Evolutionary conservation across 1,140 invertebrate genomes (phyloP).

Genomic region (Radopholus similis): DNA sequence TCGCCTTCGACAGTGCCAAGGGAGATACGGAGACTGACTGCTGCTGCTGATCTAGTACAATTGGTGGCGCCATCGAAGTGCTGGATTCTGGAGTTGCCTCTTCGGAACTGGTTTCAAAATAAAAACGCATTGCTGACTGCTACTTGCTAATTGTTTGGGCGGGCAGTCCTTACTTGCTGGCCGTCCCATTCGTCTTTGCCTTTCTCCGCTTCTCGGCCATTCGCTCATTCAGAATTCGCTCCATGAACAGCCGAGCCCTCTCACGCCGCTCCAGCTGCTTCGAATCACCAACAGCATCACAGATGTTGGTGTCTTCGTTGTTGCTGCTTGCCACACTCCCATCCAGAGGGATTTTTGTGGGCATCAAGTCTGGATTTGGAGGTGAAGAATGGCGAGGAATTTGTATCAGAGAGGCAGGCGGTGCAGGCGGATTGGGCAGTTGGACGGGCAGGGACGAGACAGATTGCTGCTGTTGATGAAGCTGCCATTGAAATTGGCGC

Average conservation of each 20-base stretch:
- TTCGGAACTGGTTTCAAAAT: background rate
- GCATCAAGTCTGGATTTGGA: background rate
- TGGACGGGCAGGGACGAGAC: background rate
- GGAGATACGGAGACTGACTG: background rate
- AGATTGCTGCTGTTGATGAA: background rate
- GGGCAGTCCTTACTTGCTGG: background rate
- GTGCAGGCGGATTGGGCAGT: background rate
- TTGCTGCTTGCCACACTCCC: background rate
- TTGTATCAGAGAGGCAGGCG: background rate
- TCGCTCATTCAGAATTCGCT: slow-evolving; percentile 29
- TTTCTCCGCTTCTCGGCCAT: slow-evolving; percentile 26
- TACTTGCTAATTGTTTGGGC: background rate
- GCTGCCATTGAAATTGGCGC: slow-evolving; percentile 29
- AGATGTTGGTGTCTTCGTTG: background rate
- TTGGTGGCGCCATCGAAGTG: background rate
- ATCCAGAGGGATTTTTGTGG: slow-evolving; percentile 3
- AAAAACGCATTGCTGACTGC: background rate
- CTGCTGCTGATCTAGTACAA: background rate
- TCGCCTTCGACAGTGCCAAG: background rate
- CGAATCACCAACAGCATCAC: background rate
- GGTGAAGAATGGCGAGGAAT: background rate
- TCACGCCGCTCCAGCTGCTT: slow-evolving; percentile 23
- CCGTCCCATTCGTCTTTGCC: background rate
- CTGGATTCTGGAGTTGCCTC: background rate
- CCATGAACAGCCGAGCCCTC: slow-evolving; percentile 33